Conservation (phyloP, 2,113 vertebrate species). For the Ploceus nigricollis region DNA sequence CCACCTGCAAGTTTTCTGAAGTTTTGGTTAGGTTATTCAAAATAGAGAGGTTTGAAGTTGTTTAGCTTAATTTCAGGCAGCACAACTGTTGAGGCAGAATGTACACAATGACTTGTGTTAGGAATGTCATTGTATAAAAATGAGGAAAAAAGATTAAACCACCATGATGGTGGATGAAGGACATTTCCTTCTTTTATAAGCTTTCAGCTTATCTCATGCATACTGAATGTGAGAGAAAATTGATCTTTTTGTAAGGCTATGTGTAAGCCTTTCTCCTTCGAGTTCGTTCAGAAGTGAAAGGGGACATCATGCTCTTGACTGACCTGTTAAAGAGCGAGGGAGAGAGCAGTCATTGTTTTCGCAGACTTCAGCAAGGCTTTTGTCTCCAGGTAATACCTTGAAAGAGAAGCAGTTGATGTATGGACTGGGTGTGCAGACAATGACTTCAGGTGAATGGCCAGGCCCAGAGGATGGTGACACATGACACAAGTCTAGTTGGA, state of each 20-base stretch:
- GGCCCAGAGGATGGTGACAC: neutral
- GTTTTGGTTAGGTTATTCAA: neutral
- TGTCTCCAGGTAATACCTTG: fast-evolving
- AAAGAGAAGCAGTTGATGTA: neutral
- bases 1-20: neutral
- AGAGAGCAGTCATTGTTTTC: neutral
- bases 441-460: neutral
- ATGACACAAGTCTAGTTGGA: neutral
- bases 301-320: neutral
- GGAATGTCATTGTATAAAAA: neutral
- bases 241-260: neutral
- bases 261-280: neutral
- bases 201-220: neutral
- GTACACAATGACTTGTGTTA: neutral
- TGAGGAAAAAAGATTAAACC: neutral
- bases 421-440: neutral
- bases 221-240: neutral
- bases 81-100: neutral
- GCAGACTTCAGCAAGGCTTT: neutral
- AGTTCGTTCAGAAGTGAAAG: neutral
- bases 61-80: neutral
- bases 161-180: neutral
- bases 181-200: neutral
- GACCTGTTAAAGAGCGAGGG: neutral
- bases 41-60: neutral